Percentiles rank a stretch among this genome's conserved stretches.
Conservation (phyloP, 2,797 vertebrate species). For the Eospalax fontanierii region DNA sequence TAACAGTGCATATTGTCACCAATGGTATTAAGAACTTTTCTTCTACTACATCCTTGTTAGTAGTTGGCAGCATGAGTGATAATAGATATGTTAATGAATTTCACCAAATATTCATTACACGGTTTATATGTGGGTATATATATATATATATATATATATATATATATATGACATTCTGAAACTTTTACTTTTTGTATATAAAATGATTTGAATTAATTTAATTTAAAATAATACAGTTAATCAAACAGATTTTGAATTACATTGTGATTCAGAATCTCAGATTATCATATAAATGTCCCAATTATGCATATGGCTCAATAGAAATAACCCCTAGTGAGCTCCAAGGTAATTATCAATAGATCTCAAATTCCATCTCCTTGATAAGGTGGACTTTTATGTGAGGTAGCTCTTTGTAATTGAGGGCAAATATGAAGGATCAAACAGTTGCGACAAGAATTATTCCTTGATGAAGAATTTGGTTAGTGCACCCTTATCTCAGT, state of each 20-base stretch:
- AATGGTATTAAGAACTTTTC: not conserved
- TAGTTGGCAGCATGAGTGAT: not conserved
- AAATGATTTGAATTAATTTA: not conserved
- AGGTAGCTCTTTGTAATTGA: not conserved
- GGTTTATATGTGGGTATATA: not conserved
- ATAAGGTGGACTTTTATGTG: not conserved
- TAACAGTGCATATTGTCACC: not conserved
- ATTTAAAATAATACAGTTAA: conserved; percentile 23
- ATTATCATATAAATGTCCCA: not conserved
- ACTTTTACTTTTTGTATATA: not conserved
- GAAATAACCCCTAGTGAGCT: not conserved
- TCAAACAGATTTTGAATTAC: not conserved
- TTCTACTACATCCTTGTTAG: not conserved
- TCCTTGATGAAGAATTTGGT: not conserved
- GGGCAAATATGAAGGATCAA: not conserved
- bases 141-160: not conserved
- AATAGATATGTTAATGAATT: not conserved
- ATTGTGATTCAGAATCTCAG: not conserved
- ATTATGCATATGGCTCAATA: not conserved
- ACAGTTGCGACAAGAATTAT: not conserved
- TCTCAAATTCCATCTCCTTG: not conserved
- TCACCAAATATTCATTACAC: not conserved
- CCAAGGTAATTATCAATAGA: not conserved
- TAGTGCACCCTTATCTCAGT: not conserved
- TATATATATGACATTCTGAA: not conserved